These are phyloP conservation scores for Clanis bilineata DNA, from an alignment of 2,888 invertebrate genomes.

Conservation along the genomic window DNA sequence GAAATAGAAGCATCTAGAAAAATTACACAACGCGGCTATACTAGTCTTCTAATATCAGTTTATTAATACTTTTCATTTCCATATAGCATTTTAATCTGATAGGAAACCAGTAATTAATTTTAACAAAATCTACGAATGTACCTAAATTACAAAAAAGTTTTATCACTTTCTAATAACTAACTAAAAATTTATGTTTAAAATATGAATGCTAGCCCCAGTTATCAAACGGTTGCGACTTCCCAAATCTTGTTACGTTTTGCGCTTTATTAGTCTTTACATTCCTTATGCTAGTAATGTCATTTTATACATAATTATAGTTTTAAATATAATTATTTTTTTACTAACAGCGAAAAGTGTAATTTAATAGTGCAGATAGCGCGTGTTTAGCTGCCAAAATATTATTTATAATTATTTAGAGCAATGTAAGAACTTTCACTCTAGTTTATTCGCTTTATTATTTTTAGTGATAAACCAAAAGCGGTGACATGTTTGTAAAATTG, in stretches of 20 bases:
- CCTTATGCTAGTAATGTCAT: not conserved
- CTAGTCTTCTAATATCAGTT: too few species aligned
- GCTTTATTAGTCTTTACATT: constrained; percentile 8
- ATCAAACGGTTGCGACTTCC: not conserved
- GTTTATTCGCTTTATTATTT: not conserved
- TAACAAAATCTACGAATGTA: not conserved
- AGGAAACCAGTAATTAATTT: not conserved
- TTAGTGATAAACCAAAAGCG: constrained; percentile 12
- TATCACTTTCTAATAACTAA: too few species aligned
- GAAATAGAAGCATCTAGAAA: too few species aligned
- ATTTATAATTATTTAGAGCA: not conserved
- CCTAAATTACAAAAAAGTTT: not conserved
- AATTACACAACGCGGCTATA: too few species aligned
- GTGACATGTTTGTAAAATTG: not conserved
- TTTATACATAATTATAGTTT: constrained; percentile 1
- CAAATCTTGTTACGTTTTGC: not conserved
- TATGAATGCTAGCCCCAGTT: not conserved
- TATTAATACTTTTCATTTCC: too few species aligned
- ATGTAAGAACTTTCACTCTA: not conserved
- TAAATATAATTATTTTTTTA: constrained; percentile 2
- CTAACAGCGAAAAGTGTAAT: not conserved
- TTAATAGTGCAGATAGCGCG: not conserved
- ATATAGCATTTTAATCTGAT: not conserved
- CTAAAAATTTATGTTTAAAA: too few species aligned
- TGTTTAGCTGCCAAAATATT: not conserved